Evolutionary conservation across 2,113 vertebrate species (phyloP), one percentile per base, ranked within the genome.

Genomic region (Crotalus horridus): DNA sequence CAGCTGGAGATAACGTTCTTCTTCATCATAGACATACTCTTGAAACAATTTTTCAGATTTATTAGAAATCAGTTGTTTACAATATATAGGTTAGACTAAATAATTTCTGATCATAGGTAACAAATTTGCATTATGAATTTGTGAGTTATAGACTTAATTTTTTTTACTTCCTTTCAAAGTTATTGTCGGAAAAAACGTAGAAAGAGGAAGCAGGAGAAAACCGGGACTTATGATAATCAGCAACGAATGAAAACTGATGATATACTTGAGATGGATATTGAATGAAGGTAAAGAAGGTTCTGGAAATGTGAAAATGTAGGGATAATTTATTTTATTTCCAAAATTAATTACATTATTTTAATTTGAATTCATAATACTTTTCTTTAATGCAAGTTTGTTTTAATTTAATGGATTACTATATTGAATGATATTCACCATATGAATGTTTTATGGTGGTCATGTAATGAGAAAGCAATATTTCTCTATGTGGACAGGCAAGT

Each of bases 251-350:
- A 58, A 89, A 94, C 90, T 85, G 96, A 97, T 91, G 96, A 95
- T 89, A 90, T 92, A 93, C 90, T 96, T 91, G 96, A 97, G 51
- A 97, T 95, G 23, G 95, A 91, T 61, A 95, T 96, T 94, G 93
- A 89, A 91, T 97, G 92, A 91, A 24, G 89, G 97, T 96, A 91
- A 96, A 94, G 81, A 8, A 69, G 7, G 10, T 17, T 61, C 48
- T 88, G 1, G 21, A 46, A 39, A 48, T 56, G 33, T 39, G 26
- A 58, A 88, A 89, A 85, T 51, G 53, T 43, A 48, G 53, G 39
- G 5, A 12, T 89, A 24, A 81, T 81, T 64, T 74, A 23, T 89
- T 89, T 56, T 48, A 26, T 56, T 56, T 43, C 17, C 7, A 43
- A 81, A 81, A 81, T 81, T 81, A 81, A 81, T 56, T 39, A 53